Conservation (phyloP, 1,140 invertebrate genomes). For the Drosophila insularis region DNA sequence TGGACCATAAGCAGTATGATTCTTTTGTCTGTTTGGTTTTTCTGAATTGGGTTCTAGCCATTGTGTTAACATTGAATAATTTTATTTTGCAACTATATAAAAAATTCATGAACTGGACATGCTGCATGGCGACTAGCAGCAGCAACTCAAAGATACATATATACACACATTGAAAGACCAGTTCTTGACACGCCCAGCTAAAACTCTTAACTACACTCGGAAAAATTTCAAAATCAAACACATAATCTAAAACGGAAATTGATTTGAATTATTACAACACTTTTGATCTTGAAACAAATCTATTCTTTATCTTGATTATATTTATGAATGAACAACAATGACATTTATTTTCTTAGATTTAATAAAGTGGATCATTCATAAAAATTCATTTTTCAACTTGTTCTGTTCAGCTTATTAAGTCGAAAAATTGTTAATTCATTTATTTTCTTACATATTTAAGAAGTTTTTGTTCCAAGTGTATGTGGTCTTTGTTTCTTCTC, state of each 20-base stretch:
- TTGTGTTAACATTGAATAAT: constrained; percentile 8
- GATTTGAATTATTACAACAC: not conserved
- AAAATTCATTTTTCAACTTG: no score
- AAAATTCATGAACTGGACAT: constrained; percentile 61
- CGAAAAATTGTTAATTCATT: not conserved
- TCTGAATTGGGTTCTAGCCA: not conserved
- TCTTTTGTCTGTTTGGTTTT: not conserved
- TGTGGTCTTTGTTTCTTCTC: not conserved
- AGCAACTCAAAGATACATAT: constrained; percentile 12
- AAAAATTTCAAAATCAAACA: not conserved
- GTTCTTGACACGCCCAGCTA: constrained; percentile 45
- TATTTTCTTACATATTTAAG: not conserved
- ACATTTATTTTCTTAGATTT: no score
- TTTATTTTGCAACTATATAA: constrained; percentile 19
- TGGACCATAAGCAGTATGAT: not conserved
- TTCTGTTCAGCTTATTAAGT: no score
- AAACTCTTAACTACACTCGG: constrained; percentile 19
- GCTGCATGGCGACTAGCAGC: constrained; percentile 38
- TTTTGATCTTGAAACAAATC: no score
- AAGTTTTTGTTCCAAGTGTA: not conserved
- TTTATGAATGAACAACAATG: no score
- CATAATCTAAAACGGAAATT: not conserved
- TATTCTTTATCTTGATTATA: no score
- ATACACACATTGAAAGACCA: constrained; percentile 20
- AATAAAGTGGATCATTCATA: no score